Base-by-base conservation (phyloP, 2,113 vertebrate species). In the Bufo gargarizans region DNA sequence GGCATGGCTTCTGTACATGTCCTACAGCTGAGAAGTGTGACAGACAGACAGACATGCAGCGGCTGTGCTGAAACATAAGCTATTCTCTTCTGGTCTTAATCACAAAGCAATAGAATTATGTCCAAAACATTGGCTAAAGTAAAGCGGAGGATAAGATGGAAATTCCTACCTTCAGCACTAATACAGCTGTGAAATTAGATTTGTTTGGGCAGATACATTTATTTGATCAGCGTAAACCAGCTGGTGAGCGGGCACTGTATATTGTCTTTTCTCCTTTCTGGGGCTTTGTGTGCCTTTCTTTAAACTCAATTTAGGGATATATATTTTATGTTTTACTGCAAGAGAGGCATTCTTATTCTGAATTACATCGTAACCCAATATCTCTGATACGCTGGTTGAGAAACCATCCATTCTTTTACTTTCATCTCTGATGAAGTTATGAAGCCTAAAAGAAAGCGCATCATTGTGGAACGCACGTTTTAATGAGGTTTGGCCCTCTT, bases 191-290 rank as follows among this genome's bases (percentile, higher is more conserved):
- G 87, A 91, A 89, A 96, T 93, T 96, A 89, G 92, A 90, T 91
- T 95, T 95, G 93, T 88, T 92, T 90, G 91, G 78, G 92, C 94
- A 91, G 95, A 88, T 95, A 95, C 91, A 92, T 93, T 94, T 95
- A 93, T 96, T 96, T 95, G 94, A 94, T 95, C 94, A 95, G 91
- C 92, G 91, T 93, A 90, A 93, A 95, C 92, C 96, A 98, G 95
- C 96, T 97, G 96, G 93, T 95, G 93, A 91, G 93, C 94, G 92
- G 92, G 91, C 89, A 92, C 93, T 93, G 89, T 94, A 89, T 93
- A 89, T 92, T 90, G 77, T 88, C 67, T 90, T 91, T 92, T 45
- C 65, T 90, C 90, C 87, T 93, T 93, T 92, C 84, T 86, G 89
- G 56, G 3, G 90, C 59, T 83, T 67, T 90, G 78, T 87, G 86